phyloP scores from a whole-genome alignment of 2,113 vertebrate species.

The Brienomyrus longianalis region DNA sequence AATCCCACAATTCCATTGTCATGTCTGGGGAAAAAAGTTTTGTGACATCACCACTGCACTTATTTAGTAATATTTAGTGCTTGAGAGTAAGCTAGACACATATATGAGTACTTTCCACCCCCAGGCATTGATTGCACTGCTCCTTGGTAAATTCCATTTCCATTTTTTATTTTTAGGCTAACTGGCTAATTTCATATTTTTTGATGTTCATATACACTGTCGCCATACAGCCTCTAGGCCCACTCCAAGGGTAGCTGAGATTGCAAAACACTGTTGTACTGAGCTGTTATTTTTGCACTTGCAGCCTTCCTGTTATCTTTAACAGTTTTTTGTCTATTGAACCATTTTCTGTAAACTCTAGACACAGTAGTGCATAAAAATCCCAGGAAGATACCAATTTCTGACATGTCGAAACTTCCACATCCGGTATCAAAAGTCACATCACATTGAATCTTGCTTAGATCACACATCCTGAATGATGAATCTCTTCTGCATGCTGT shows the following conservation, averaged over 20 bases:
- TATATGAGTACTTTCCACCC: background rate
- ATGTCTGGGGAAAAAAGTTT: background rate
- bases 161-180: background rate
- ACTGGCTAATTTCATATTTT: background rate
- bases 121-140: background rate
- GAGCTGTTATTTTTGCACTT: background rate
- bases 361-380: background rate
- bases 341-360: background rate
- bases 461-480: background rate
- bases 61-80: background rate
- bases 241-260: background rate
- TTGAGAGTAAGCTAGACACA: background rate
- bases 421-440: background rate
- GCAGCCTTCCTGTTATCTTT: background rate
- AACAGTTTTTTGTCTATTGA: background rate
- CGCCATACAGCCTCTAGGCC: background rate
- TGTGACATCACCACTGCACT: constrained; percentile 9
- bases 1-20: background rate
- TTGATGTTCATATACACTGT: background rate
- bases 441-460: background rate
- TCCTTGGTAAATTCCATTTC: background rate
- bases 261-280: background rate
- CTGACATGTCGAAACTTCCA: background rate
- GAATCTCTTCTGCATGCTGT: background rate
- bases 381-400: background rate